Base-by-base conservation (phyloP, 2,888 invertebrate species). In the Drosophila emarginata region DNA sequence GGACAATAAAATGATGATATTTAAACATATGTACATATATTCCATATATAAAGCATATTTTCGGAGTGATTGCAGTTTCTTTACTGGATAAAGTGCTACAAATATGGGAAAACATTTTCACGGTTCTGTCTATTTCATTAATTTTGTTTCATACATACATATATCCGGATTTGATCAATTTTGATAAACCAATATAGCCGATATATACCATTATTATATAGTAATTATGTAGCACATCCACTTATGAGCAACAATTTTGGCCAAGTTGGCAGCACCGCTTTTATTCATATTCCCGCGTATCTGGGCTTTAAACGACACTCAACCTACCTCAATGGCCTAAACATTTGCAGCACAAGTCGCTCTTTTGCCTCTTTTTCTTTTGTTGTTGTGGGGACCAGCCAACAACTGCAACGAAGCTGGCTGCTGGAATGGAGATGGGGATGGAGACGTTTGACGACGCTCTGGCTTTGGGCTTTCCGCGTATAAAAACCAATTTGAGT, bases 401-500 rank as follows among this genome's bases (percentile, higher is more conserved):
- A 64, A 64, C 68, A 54, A 62, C 64, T 64, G 68, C 73, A 63
- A 45, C 61, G 54, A 56, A 60, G 67, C 50, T 56, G 65, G 65
- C 32, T 50, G 61, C 36, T 45, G 39, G 50, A 14, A 39, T 45
- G 45, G 60, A 58, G 60, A 61, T 72, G 32, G 12, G 12, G 45
- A 45, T 45, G 12, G 45, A 45, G 40, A 45, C 36, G 32, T 4
- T 61, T 60, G 36, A 65, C 51, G 26, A 32, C 51, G 72, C 63
- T 67, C 21, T 53, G 58, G 64, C 69, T 61, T 61, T 45, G 18
- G 21, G 45, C 45, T 45, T 45, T 11, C 64, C 74, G 83, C 74
- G 84, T 84, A 84, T 84, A 84, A 84, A 45, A 88, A 84, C 79
- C 81, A 79, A 84, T 76, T 87, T 81, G 82, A 79, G 77, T 75